Evolutionary conservation across 2,797 vertebrate genomes (phyloP).

Genomic region (Scolopax rusticola): DNA sequence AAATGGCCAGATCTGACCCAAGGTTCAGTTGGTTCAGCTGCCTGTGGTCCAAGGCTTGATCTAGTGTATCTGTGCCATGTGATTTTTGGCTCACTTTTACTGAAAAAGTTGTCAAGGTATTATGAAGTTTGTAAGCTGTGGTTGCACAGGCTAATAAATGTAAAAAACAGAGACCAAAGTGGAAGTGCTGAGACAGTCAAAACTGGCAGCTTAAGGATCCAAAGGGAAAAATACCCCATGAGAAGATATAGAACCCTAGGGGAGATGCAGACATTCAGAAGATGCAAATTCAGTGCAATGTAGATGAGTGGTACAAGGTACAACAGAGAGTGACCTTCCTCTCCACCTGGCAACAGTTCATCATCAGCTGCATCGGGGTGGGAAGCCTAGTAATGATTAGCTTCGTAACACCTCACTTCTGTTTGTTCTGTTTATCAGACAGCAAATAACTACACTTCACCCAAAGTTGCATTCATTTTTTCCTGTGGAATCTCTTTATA

Average conservation of each 20-base stretch:
- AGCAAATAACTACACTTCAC: not conserved
- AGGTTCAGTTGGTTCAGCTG: not conserved
- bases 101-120: not conserved
- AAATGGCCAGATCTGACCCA: not conserved
- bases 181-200: not conserved
- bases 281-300: not conserved
- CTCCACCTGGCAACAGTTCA: not conserved
- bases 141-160: accelerated
- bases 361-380: accelerated
- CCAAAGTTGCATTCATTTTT: not conserved
- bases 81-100: not conserved
- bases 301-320: not conserved
- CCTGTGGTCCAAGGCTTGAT: not conserved
- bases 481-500: not conserved
- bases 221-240: not conserved
- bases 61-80: not conserved
- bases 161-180: not conserved
- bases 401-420: not conserved
- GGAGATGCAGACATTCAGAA: not conserved
- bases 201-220: not conserved
- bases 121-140: not conserved
- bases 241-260: not conserved
- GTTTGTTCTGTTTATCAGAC: not conserved
- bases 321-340: not conserved
- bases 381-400: not conserved